Conservation (phyloP, 2,888 invertebrate species). For the Mythimna impura region DNA sequence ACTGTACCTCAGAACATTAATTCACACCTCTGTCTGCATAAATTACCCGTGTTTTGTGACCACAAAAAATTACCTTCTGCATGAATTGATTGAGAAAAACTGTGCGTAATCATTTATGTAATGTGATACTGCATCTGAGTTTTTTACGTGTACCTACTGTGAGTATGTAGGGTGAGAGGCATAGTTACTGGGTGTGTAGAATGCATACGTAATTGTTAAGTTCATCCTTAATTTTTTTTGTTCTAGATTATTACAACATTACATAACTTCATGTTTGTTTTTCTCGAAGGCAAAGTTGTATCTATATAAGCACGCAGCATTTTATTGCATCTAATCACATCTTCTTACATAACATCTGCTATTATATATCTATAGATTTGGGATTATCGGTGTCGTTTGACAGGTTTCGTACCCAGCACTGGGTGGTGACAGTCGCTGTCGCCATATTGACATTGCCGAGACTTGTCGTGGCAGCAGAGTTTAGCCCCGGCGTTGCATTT, state of each 20-base stretch:
- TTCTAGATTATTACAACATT: background rate
- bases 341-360: background rate
- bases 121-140: slow-evolving; percentile 44
- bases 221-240: slow-evolving; percentile 9
- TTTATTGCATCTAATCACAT: too few relatives aligned
- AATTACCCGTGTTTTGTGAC: slow-evolving; percentile 24
- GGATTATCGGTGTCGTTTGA: too few relatives aligned
- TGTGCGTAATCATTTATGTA: slow-evolving; percentile 48
- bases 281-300: too few relatives aligned
- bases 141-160: slow-evolving; percentile 26
- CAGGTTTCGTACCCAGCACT: too few relatives aligned
- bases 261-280: too few relatives aligned
- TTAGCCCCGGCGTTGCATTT: too few relatives aligned
- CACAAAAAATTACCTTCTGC: slow-evolving; percentile 25
- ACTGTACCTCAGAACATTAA: slow-evolving; percentile 7
- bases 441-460: too few relatives aligned
- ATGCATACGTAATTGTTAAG: background rate
- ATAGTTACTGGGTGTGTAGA: slow-evolving; percentile 6
- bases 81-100: slow-evolving; percentile 49
- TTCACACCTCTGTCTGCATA: slow-evolving; percentile 32
- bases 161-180: slow-evolving; percentile 40
- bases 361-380: too few relatives aligned
- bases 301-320: too few relatives aligned
- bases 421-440: too few relatives aligned
- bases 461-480: too few relatives aligned